Base-by-base conservation (phyloP, 64 coral and sea anemone species). In the Pachyseris speciosa region DNA sequence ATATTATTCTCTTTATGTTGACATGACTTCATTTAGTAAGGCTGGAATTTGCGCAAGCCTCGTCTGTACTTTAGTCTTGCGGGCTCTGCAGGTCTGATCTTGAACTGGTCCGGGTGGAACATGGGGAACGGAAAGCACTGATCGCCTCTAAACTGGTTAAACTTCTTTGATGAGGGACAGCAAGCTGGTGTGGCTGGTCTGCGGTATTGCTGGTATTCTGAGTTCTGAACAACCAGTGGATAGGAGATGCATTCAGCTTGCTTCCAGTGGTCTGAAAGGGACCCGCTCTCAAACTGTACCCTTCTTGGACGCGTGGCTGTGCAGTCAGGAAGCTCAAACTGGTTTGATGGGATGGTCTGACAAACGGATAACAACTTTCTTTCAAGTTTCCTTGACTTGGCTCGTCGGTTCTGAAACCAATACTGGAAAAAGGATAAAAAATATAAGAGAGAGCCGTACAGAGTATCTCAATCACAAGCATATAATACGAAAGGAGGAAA, bases 331-430 rank as follows among this genome's bases (percentile, higher is more conserved):
- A 43, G 20, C 19, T 49, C 49, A 78, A 78, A 78, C 50, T 9
- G 48, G 75, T 78, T 55, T 78, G 49, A 78, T 28, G 17, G 49
- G 75, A 4, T 78, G 29, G 29, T 34, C 48, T 78, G 75, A 22
- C 20, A 37, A 16, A 17, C 47, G 15, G 75, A 20, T 29, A 16
- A 0, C 7, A 55, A 20, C 15, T 55, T 51, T 58, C 20, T 55
- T 2, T 1, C 7, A 8, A 55, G 30, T 57, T 20, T 53, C 36
- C 75, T 32, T 30, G 73, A 76, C 39, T 76, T 76, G 30, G 75
- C 75, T 16, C 75, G 48, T 33, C 49, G 49, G 30, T 78, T 78
- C 31, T 78, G 47, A 36, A 78, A 78, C 75, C 75, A 78, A 51
- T 57, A 57, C 75, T 78, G 19, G 22, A 37, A 78, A 52, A 51